Base-by-base conservation (phyloP, 2,888 invertebrate genomes). In the Dynastes grantii region DNA sequence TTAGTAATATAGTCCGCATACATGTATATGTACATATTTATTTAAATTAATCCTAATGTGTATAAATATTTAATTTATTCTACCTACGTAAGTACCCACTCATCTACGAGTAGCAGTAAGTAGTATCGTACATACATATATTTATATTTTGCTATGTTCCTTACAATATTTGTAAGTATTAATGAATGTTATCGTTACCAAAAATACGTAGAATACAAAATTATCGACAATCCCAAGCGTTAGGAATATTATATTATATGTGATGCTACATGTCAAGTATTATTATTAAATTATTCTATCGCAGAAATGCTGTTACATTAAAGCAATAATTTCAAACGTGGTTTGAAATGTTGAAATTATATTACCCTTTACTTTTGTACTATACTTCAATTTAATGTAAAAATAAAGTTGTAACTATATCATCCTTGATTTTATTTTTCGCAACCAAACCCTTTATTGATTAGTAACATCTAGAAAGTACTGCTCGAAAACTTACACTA, bases 291-390 rank as follows among this genome's bases (percentile, higher is more conserved):
- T 70, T 58, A 76, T 49, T 75, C 61, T 58, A 13, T 61, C 40
- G 67, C 22, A 49, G 29, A 64, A 61, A 63, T 75, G 32, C 61
- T 64, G 53, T 76, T 67, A 67, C n/a, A 76, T 76, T 76, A 76
- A 65, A 76, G 76, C 76, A 76, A 76, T 76, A 76, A 76, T 67
- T 67, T 76, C 76, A 76, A 61, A 58, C 61, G 13, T 16, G 55
- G 58, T 73, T 73, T 73, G 67, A 67, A 76, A 76, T 76, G 58
- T 76, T 76, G 61, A 67, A 53, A 67, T 76, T 40, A 6, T 13
- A 67, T 76, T 76, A 67, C 67, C 67, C 76, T 67, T 76, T 76
- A 76, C 76, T 76, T 76, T 76, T 76, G 76, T 76, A 76, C 76
- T 22, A 76, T 76, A 76, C 29, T 76, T 76, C 76, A 53, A 76